phyloP scores from a whole-genome alignment of 2,888 invertebrate species.

The Boloria selene region DNA sequence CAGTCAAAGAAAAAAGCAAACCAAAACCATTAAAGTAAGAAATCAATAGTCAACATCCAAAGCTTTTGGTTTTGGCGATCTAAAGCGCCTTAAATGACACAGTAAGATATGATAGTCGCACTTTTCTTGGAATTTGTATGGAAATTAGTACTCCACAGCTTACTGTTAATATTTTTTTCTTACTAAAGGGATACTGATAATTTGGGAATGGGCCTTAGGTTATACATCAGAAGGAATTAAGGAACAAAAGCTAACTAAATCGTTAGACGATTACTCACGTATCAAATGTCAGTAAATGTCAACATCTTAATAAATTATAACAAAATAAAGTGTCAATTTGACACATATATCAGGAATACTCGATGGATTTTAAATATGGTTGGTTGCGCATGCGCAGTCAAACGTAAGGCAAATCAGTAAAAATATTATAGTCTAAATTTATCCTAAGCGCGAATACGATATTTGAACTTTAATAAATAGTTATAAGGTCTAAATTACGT shows the following conservation, averaged over 20 bases:
- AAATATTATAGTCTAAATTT: conserved; percentile 43
- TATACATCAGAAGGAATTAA: background rate
- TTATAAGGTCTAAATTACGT: conserved; percentile 20
- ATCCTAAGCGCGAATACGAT: background rate
- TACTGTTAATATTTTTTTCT: too few species aligned
- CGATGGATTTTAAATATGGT: conserved; percentile 54
- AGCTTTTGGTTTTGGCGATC: too few species aligned
- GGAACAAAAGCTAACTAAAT: background rate
- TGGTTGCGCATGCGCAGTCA: conserved; percentile 61
- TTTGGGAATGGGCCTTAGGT: background rate
- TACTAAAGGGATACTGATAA: background rate
- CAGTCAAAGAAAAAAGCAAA: too few species aligned
- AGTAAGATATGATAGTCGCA: too few species aligned
- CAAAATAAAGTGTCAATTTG: conserved; percentile 54
- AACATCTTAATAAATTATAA: conserved; percentile 29
- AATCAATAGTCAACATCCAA: too few species aligned
- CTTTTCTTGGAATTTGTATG: too few species aligned
- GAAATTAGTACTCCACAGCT: too few species aligned
- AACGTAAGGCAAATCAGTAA: conserved; percentile 59
- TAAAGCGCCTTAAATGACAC: too few species aligned
- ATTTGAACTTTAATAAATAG: conserved; percentile 18
- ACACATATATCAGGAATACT: conserved; percentile 62
- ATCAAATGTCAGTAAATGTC: conserved; percentile 14
- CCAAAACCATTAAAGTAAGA: too few species aligned
- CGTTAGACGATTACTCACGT: conserved; percentile 6